A percentile compares a stretch with the other conserved stretches of the same genome.
phyloP scores from a whole-genome alignment of 2,113 vertebrate species.

The Maccullochella peelii region DNA sequence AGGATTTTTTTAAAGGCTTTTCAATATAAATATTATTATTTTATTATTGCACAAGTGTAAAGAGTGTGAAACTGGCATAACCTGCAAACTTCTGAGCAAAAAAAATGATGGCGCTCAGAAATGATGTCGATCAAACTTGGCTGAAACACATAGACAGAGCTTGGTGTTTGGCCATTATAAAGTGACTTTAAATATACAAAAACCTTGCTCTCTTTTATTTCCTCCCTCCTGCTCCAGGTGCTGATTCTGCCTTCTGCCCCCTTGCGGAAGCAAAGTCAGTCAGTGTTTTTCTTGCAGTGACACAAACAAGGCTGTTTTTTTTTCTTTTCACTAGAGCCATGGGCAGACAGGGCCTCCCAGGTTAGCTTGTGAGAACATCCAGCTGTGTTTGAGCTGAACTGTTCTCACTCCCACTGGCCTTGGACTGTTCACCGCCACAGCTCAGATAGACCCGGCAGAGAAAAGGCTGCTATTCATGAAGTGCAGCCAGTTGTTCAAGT shows the following conservation, averaged over 20 bases:
- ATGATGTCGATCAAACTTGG: background rate
- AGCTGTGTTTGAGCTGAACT: constrained; percentile 67
- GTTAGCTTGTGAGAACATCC: constrained; percentile 62
- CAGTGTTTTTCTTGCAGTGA: constrained; percentile 18
- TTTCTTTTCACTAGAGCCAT: background rate
- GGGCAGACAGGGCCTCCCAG: background rate
- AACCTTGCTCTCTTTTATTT: constrained; percentile 1
- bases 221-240: constrained; percentile 15
- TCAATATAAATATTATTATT: no score
- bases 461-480: constrained; percentile 31
- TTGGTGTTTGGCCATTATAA: background rate
- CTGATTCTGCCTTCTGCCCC: background rate
- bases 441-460: constrained; percentile 2
- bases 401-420: constrained; percentile 67
- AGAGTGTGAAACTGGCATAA: background rate
- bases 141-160: background rate
- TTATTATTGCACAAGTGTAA: no score
- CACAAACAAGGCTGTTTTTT: constrained; percentile 41
- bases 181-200: constrained; percentile 14
- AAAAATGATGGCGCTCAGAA: no score
- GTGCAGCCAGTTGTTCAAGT: constrained; percentile 1
- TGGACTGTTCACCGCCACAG: constrained; percentile 53
- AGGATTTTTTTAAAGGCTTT: no score
- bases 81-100: background rate
- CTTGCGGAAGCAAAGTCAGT: background rate